A percentile compares a stretch with the other conserved stretches of the same genome.
These are phyloP conservation scores for Ondatra zibethicus DNA, from an alignment of 2,113 vertebrate genomes.

Conservation along the genomic window DNA sequence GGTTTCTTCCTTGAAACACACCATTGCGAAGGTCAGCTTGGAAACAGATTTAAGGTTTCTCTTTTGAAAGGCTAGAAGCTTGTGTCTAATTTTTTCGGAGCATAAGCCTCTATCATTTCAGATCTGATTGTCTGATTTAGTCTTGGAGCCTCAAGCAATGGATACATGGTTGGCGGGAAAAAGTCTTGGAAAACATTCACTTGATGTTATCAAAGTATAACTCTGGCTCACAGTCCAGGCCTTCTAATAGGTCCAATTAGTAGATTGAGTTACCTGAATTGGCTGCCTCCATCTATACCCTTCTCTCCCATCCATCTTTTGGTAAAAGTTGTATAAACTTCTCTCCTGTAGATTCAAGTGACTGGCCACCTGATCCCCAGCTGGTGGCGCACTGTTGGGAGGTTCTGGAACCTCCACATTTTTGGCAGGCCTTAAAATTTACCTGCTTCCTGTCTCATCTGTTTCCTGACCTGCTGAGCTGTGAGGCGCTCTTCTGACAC, in stretches of 20 bases:
- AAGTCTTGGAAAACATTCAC: background rate
- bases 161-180: background rate
- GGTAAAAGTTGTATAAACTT: background rate
- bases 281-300: background rate
- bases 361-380: background rate
- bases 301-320: background rate
- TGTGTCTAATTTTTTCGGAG: conserved; percentile 53
- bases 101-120: conserved; percentile 8
- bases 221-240: background rate
- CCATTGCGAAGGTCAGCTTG: background rate
- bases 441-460: background rate
- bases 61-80: conserved; percentile 35
- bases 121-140: background rate
- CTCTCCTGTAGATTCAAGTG: background rate
- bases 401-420: background rate
- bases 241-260: background rate
- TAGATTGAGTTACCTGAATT: background rate
- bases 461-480: background rate
- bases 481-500: background rate
- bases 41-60: conserved; percentile 23
- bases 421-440: background rate
- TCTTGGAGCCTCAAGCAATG: background rate
- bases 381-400: background rate
- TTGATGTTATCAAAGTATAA: conserved; percentile 32
- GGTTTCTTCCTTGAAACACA: background rate